A percentile compares a stretch with the other conserved stretches of the same genome.
Evolutionary conservation across 1,140 invertebrate species (phyloP).

Genomic region (Macrosteles quadrilineatus): DNA sequence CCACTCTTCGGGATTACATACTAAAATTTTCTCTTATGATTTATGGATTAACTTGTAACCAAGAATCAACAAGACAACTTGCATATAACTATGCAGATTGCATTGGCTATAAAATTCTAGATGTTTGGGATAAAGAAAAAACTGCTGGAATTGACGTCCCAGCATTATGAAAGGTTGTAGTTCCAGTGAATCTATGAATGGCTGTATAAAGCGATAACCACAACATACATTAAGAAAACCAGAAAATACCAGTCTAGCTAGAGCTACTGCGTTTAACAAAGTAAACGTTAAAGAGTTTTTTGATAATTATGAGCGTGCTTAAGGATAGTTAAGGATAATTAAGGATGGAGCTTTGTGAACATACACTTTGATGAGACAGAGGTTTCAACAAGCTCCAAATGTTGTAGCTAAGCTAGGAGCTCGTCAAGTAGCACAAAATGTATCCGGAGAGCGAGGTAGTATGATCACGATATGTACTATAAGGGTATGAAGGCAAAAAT

Average conservation of each 20-base stretch:
- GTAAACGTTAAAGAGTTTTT: conserved; percentile 44
- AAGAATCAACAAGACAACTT: conserved; percentile 33
- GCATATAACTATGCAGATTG: conserved; percentile 42
- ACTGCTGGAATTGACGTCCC: conserved; percentile 46
- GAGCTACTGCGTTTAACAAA: conserved; percentile 46
- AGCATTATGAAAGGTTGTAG: no score
- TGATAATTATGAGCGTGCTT: conserved; percentile 38
- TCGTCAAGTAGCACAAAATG: neutral
- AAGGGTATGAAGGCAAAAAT: no score
- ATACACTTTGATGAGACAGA: conserved; percentile 50
- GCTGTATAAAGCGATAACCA: conserved; percentile 45
- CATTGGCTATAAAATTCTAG: conserved; percentile 39
- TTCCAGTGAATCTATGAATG: conserved; percentile 48
- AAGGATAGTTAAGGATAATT: no score
- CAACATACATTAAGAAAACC: conserved; percentile 44
- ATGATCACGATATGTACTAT: no score
- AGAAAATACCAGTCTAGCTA: conserved; percentile 47
- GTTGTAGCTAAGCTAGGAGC: neutral
- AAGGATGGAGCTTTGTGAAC: conserved; percentile 36
- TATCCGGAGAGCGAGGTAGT: neutral
- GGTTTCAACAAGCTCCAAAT: conserved; percentile 50
- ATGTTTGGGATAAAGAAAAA: conserved; percentile 45
- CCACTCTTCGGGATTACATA: conserved; percentile 36
- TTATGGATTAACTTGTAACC: conserved; percentile 41
- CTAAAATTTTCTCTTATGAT: conserved; percentile 38